These are phyloP conservation scores for Columba janthina DNA, from an alignment of 2,113 vertebrate species.

Conservation along the genomic window DNA sequence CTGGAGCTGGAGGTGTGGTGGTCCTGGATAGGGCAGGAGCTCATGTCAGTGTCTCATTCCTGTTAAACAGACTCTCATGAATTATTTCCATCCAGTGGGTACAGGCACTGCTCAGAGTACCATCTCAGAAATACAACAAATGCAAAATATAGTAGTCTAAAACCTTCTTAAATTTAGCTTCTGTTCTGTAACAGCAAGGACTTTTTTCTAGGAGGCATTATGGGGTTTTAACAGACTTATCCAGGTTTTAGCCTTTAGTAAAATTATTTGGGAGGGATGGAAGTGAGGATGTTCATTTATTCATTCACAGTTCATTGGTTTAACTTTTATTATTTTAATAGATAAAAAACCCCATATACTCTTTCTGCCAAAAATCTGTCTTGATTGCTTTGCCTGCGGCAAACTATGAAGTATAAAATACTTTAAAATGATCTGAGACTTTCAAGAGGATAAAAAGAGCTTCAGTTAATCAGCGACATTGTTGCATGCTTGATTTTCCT, in stretches of 20 bases:
- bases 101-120: not conserved
- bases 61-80: not conserved
- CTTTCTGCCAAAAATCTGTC: not conserved
- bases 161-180: not conserved
- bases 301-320: not conserved
- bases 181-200: not conserved
- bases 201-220: not conserved
- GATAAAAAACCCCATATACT: not conserved
- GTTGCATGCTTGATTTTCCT: not conserved
- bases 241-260: not conserved
- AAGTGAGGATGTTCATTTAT: accelerated
- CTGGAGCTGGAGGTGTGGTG: not conserved
- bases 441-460: not conserved
- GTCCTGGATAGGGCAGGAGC: not conserved
- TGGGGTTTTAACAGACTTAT: not conserved
- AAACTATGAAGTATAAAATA: not conserved
- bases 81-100: not conserved
- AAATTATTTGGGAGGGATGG: not conserved
- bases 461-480: not conserved
- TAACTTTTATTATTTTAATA: not conserved
- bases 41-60: not conserved
- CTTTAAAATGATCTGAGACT: not conserved
- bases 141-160: not conserved
- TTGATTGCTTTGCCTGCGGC: not conserved
- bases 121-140: not conserved